Evolutionary conservation across 2,888 invertebrate species (phyloP).

Genomic region (Drosophila formosana): DNA sequence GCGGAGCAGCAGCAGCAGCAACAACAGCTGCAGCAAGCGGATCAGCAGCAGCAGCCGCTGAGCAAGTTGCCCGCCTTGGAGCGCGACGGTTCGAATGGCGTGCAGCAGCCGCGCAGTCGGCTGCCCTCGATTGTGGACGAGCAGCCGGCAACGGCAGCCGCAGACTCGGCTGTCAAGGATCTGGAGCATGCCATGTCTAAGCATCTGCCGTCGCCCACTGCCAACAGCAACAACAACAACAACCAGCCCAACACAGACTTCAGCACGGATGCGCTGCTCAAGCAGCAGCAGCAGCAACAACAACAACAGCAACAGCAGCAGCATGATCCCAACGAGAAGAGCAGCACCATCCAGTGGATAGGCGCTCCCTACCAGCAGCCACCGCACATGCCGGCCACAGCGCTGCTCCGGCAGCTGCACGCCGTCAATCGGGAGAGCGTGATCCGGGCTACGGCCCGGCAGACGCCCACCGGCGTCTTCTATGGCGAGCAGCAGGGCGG

Average conservation of each 20-base stretch:
- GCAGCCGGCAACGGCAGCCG: constrained; percentile 61
- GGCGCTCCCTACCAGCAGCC: constrained; percentile 90
- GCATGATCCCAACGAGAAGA: constrained; percentile 87
- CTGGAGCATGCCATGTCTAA: constrained; percentile 98
- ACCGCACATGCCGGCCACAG: constrained; percentile 92
- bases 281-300: constrained; percentile 88
- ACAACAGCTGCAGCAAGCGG: constrained; percentile 82
- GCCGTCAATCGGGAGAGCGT: constrained; percentile 98
- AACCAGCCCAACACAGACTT: constrained; percentile 91
- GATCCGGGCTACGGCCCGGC: constrained; percentile 92
- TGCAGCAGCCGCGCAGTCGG: constrained; percentile 77
- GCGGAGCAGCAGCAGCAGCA: constrained; percentile 70
- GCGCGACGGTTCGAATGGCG: constrained; percentile 55
- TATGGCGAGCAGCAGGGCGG: constrained; percentile 86
- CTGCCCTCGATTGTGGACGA: constrained; percentile 84
- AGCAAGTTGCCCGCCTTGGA: constrained; percentile 78
- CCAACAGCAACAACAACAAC: constrained; percentile 75
- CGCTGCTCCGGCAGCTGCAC: constrained; percentile 94
- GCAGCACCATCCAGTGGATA: constrained; percentile 96
- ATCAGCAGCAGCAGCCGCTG: constrained; percentile 64
- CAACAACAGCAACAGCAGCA: constrained; percentile 87
- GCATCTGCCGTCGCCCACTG: constrained; percentile 91
- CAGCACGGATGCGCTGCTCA: constrained; percentile 93
- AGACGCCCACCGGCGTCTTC: constrained; percentile 83
- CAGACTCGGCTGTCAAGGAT: constrained; percentile 88